These are phyloP conservation scores for Plectrocnemia conspersa DNA, from an alignment of 1,140 invertebrate genomes.

Conservation along the genomic window DNA sequence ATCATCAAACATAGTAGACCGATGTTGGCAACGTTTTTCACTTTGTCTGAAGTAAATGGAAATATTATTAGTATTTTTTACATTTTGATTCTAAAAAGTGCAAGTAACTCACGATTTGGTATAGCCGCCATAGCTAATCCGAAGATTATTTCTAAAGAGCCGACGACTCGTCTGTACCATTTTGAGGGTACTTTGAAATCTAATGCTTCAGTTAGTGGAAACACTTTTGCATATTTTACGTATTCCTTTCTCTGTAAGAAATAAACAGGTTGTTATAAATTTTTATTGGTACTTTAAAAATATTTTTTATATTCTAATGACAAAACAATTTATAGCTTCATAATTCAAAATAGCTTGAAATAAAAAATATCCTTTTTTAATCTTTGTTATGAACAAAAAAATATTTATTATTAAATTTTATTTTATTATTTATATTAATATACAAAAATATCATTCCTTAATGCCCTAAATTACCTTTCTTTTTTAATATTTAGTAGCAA, in stretches of 20 bases:
- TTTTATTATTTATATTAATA: too few relatives aligned
- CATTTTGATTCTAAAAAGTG: background rate
- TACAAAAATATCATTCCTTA: too few relatives aligned
- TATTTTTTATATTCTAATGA: too few relatives aligned
- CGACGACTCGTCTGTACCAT: conserved; percentile 86
- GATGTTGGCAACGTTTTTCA: conserved; percentile 85
- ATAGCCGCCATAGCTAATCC: conserved; percentile 82
- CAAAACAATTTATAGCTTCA: too few relatives aligned
- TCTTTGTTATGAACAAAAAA: too few relatives aligned
- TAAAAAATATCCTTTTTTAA: too few relatives aligned
- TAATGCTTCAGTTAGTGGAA: conserved; percentile 77
- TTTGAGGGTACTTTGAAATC: conserved; percentile 88
- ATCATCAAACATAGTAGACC: conserved; percentile 77
- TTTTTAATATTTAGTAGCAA: too few relatives aligned
- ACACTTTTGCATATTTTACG: conserved; percentile 94
- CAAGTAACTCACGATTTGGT: conserved; percentile 73
- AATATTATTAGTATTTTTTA: conserved; percentile 4
- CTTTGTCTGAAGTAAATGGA: conserved; percentile 60
- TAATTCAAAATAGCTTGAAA: too few relatives aligned
- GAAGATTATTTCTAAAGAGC: conserved; percentile 83
- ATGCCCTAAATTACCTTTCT: too few relatives aligned
- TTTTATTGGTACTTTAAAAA: too few relatives aligned
- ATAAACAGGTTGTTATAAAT: conserved; percentile 36
- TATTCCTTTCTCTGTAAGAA: conserved; percentile 90
- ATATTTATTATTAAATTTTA: too few relatives aligned